phyloP scores from a whole-genome alignment of 2,797 vertebrate species.

The Pagetopsis macropterus region DNA sequence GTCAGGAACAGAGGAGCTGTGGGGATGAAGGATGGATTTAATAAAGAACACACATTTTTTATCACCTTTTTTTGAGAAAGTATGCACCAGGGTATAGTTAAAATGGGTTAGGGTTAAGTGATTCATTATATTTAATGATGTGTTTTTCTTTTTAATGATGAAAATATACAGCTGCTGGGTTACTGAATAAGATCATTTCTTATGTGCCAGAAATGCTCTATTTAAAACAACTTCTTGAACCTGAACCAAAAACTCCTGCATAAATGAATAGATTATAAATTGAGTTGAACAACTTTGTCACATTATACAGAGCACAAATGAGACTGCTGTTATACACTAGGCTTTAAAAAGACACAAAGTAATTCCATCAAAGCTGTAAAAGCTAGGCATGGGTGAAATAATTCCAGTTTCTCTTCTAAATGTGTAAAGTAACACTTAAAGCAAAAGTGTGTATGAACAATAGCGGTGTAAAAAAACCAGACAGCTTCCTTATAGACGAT shows the following conservation, averaged over 20 bases:
- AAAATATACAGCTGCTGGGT: neutral
- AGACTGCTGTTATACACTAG: neutral
- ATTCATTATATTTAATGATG: neutral
- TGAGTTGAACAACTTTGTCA: neutral
- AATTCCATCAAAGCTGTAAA: no score
- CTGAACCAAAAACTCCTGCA: neutral
- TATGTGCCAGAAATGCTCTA: neutral
- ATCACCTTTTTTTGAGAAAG: neutral
- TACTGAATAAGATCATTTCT: neutral
- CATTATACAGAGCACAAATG: neutral
- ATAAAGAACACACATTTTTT: neutral
- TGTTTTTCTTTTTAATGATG: neutral
- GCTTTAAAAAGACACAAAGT: no score
- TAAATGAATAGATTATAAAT: slow-evolving; percentile 1
- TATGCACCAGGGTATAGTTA: neutral
- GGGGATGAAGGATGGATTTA: neutral
- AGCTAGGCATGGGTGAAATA: neutral
- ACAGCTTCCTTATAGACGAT: no score
- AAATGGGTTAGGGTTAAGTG: neutral
- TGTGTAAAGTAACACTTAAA: neutral
- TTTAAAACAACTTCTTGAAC: neutral
- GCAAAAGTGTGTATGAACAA: neutral
- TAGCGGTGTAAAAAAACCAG: no score
- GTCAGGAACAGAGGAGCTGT: slow-evolving; percentile 94
- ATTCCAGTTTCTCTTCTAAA: neutral